Evolutionary conservation across 2,888 invertebrate genomes (phyloP), one percentile per base, ranked within the genome.

Genomic region (Nomada fucata): DNA sequence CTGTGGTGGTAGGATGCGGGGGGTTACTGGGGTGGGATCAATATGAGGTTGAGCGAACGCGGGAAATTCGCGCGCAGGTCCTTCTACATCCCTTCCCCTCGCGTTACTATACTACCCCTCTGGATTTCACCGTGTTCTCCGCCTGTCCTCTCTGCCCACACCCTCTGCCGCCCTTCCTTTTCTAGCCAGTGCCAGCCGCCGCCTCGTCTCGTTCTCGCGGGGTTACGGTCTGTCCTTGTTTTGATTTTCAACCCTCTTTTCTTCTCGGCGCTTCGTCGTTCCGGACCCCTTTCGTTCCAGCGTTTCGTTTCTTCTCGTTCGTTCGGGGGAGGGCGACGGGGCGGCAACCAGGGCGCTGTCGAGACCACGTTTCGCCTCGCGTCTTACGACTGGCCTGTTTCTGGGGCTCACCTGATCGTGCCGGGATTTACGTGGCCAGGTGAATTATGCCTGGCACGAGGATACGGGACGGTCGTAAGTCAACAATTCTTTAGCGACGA

Each of bases 21-120:
- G 74, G 77, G 79, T 82, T 74, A 76, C 89, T 90, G 91, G 93
- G 92, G 92, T 93, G 93, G 92, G 93, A 93, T 93, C 93, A 93
- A 93, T 93, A 93, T 93, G 93, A 93, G 93, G 92, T 92, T 92
- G 91, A 91, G 89, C 91, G 91, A 92, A 93, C 92, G 92, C 92
- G 93, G 93, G 93, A 93, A 93, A 93, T 93, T 93, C 90, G 93
- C 93, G 93, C 93, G 93, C 93, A 93, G 92, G 92, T 93, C 93
- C 92, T 91, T 89, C 91, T 89, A 75, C 86, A 84, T 36, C 79
- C 84, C 84, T 84, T 86, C 86, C 78, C 53, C 74, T 55, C 71
- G 26, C 76, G 75, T 73, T 74, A 70, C 79, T 44, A 73, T 71
- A 55, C 73, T 44, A 20, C 36, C 65, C 20, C 44, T 15, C 23